Base-by-base conservation (phyloP, 2,113 vertebrate genomes). In the Neofelis nebulosa region DNA sequence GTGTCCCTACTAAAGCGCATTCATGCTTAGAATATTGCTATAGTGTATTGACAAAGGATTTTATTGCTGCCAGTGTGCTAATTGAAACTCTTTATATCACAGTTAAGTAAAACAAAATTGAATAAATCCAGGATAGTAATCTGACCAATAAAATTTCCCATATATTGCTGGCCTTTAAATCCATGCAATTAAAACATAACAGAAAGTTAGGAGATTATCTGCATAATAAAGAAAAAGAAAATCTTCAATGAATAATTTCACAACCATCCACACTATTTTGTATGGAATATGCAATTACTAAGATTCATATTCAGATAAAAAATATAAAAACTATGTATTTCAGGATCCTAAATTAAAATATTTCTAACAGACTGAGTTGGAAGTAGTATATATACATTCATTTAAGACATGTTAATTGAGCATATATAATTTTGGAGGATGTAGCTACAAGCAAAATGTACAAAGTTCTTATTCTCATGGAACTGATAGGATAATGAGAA, bases 11-110 rank as follows among this genome's bases (percentile, higher is more conserved):
- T 97, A 97, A 98, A 98, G 86, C 36, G 73, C 55, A 93, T 94
- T 91, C 96, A 97, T 86, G 96, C 98, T 98, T 97, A 96, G 61
- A 97, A 95, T 97, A 97, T 96, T 96, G 89, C 96, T 84, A 68
- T 96, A 97, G 95, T 97, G 74, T 97, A 97, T 98, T 98, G 96
- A 97, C 94, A 97, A 85, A 98, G 81, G 41, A 89, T 95, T 96
- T 96, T 95, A 98, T 95, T 92, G 61, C 82, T 98, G 85, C 81
- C 79, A 95, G 21, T 71, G 45, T 97, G 81, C 82, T 98, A 98
- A 98, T 93, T 98, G 94, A 98, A 98, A 97, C 85, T 93, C 93
- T 98, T 98, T 97, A 89, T 83, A 96, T 25, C 61, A 97, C 73
- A 96, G 94, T 97, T 97, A 98, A 97, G 68, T 89, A 97, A 98